Base-by-base conservation (phyloP, 2,888 invertebrate genomes). In the Panopea generosa region DNA sequence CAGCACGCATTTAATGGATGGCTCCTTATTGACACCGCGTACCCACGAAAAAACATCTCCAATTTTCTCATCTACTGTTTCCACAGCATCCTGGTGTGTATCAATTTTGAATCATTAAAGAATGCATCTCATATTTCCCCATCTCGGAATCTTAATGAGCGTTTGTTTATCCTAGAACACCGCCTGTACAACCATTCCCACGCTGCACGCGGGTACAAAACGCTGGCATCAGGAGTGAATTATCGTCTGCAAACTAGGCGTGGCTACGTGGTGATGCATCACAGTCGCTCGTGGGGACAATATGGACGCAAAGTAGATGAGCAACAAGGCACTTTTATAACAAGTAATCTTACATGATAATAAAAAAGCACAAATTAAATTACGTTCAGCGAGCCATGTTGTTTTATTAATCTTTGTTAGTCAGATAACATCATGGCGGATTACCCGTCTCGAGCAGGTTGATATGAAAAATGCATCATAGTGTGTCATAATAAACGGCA, bases 141-240 rank as follows among this genome's bases (percentile, higher is more conserved):
- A 26, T 43, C 38, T 22, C 26, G 45, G 60, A 66, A 52, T 60
- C 49, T 50, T 72, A 60, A 66, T 65, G 56, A 60, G 47, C 72
- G 45, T 59, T 72, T 72, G 72, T 72, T 72, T 72, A 72, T 60
- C 60, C 52, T 52, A 60, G 29, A 66, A 60, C 52, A 72, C 72
- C 45, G 26, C 14, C 38, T 20, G 47, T 43, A 29, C 45, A 26
- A 26, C 20, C 2, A 38, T 72, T 72, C 72, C 72, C 72, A 72
- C 72, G 72, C 50, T 72, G 59, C 47, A 47, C 43, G 26, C 43
- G 24, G 18, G 33, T 52, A 65, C 63, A 57, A n/a, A 65, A 53
- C 47, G 33, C 53, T 60, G 66, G 57, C 72, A 72, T 72, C 50
- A 56, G 72, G 72, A 60, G 65, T 59, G 50, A 59, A 72, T 72